Conservation (phyloP, 1,140 invertebrate genomes). For the Carposina sasakii region DNA sequence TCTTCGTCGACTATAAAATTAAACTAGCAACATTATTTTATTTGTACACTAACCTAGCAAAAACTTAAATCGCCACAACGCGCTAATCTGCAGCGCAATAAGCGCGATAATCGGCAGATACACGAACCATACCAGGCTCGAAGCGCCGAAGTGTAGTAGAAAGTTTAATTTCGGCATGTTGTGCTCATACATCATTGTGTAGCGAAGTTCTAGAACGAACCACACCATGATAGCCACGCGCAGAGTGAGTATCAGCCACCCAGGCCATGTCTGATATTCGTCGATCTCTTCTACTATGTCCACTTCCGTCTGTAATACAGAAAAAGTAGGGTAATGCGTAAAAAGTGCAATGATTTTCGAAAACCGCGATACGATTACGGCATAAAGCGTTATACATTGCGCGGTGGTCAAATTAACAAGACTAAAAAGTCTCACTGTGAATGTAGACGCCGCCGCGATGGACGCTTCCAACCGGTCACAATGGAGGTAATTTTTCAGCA, state of each 20-base stretch:
- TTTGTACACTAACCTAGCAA: constrained; percentile 82
- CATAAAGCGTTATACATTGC: too few relatives aligned
- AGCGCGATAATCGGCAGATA: constrained; percentile 96
- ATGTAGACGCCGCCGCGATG: too few relatives aligned
- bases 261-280: constrained; percentile 97
- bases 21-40: constrained; percentile 14
- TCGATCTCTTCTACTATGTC: constrained; percentile 97
- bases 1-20: too few relatives aligned
- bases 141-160: constrained; percentile 96
- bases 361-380: too few relatives aligned
- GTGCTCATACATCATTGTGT: constrained; percentile 94
- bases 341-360: too few relatives aligned
- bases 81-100: constrained; percentile 93
- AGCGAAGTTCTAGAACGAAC: constrained; percentile 93
- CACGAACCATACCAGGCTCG: constrained; percentile 98
- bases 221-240: constrained; percentile 94
- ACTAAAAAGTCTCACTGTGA: too few relatives aligned
- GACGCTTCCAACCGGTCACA: too few relatives aligned
- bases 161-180: constrained; percentile 93
- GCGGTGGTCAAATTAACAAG: too few relatives aligned
- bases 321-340: too few relatives aligned
- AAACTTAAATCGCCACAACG: constrained; percentile 96
- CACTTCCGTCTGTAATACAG: constrained; percentile 92
- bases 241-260: constrained; percentile 92
- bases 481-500: too few relatives aligned